Evolutionary conservation across 2,888 invertebrate genomes (phyloP), one percentile per base, ranked within the genome.

Genomic region (Orthosia gothica): DNA sequence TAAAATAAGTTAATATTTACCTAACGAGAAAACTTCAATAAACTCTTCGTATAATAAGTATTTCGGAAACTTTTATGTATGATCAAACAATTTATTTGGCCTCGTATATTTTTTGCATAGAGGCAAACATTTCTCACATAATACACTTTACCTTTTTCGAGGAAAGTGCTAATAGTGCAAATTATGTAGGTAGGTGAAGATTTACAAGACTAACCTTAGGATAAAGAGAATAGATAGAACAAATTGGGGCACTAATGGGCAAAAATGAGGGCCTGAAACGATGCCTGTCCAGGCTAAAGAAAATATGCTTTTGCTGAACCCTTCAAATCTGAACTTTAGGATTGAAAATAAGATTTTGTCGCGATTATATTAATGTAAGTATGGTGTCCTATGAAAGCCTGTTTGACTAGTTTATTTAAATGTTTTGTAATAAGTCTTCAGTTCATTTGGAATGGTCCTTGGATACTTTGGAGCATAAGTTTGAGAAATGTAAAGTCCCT

Each of bases 181-280:
- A 70, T 81, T 70, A 81, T 82, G 20, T 84, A 52, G 32, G 32
- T 73, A 15, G 15, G 54, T 32, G 23, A 23, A 73, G 64, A 74
- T 77, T 81, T 67, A 67, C 40, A 67, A 50, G 66, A 65, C 63
- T 54, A 64, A 68, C 32, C 57, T 54, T 55, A 13, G 63, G 45
- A 32, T 67, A 83, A 70, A 70, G 26, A 50, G 61, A 76, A 82
- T 20, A 64, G 61, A 75, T 64, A 68, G 20, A 76, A 74, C 75
- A 63, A 78, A 81, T 73, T 73, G 74, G 63, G 52, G 50, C 26
- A 47, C 55, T 78, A 78, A 84, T 75, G 62, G 72, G 52, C 52
- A 12, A 65, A 74, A 83, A 83, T 73, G 72, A n/a, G 84, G 16
- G 61, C 61, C 47, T 12, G 12, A 49, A 82, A 49, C 47, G 45